Base-by-base conservation (phyloP, 2,888 invertebrate genomes). In the Endotricha flammealis region DNA sequence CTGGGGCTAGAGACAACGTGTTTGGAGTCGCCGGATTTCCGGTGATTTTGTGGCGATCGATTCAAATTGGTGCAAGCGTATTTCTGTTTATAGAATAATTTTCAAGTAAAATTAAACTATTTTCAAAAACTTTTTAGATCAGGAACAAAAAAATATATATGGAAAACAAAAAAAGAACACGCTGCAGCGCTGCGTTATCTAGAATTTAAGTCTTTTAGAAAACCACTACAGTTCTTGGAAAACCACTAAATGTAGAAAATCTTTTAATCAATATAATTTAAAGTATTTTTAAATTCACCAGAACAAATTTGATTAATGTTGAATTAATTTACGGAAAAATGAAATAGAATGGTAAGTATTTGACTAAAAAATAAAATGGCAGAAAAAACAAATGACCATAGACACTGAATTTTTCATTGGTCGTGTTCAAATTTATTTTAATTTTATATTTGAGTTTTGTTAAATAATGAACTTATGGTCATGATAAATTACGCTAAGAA, bases 311-410 rank as follows among this genome's bases (percentile, higher is more conserved):
- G 53, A 65, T 64, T 29, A 71, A 66, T 67, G 73, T 74, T 68
- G 57, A 58, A 60, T 46, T 47, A 64, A 61, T 64, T 62, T 62
- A 51, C 57, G 61, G 70, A 76, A 77, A 73, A 53, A 65, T 65
- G 69, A 62, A 74, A 61, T 67, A 75, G 78, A 79, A 80, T 69
- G 72, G 72, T 75, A 72, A 74, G 56, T 73, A 80, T 67, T 81
- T 86, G 85, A 83, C 82, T 85, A 80, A 78, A 79, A 77, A 83
- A 81, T 85, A 80, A 78, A 79, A 77, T 77, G 74, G 73, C 71
- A 69, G 68, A 66, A 67, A 48, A 67, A 78, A 71, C 64, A 69
- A 72, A 69, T 68, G 52, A 69, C 70, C 80, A 83, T 78, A 83
- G 76, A 81, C 66, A 72, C 50, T 46, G n/a, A n/a, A n/a, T n/a